Percentiles rank a stretch among this genome's conserved stretches.
phyloP scores from a whole-genome alignment of 2,888 invertebrate genomes.

The Oscheius sp. region DNA sequence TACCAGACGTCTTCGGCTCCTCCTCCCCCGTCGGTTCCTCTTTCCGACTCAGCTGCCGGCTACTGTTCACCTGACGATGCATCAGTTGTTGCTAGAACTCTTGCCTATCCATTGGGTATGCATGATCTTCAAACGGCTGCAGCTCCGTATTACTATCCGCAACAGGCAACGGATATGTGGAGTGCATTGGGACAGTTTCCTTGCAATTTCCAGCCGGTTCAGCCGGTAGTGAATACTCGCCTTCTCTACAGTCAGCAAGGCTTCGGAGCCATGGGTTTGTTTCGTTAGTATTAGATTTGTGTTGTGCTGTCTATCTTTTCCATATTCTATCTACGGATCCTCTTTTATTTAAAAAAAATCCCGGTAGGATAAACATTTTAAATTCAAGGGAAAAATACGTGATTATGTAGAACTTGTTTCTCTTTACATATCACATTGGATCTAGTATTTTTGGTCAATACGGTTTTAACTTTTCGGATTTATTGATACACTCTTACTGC shows the following conservation, averaged over 20 bases:
- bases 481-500: too few relatives aligned
- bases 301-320: neutral
- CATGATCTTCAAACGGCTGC: slow-evolving; percentile 18
- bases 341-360: neutral
- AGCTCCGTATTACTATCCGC: slow-evolving; percentile 18
- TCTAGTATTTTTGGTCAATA: too few relatives aligned
- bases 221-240: slow-evolving; percentile 9
- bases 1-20: slow-evolving; percentile 36
- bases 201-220: slow-evolving; percentile 20
- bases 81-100: slow-evolving; percentile 16
- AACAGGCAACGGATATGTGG: slow-evolving; percentile 27
- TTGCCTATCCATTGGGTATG: slow-evolving; percentile 29
- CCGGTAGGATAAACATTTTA: too few relatives aligned
- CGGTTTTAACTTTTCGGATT: too few relatives aligned
- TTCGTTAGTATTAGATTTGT: neutral
- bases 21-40: slow-evolving; percentile 24
- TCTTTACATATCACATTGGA: too few relatives aligned
- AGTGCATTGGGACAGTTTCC: slow-evolving; percentile 15
- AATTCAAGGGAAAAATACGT: too few relatives aligned
- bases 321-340: neutral
- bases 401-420: too few relatives aligned
- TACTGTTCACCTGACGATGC: slow-evolving; percentile 27
- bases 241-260: slow-evolving; percentile 3
- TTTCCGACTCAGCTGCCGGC: slow-evolving; percentile 4
- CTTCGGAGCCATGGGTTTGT: slow-evolving; percentile 15